Evolutionary conservation across 2,888 invertebrate genomes (phyloP).

Genomic region (Allacma fusca): DNA sequence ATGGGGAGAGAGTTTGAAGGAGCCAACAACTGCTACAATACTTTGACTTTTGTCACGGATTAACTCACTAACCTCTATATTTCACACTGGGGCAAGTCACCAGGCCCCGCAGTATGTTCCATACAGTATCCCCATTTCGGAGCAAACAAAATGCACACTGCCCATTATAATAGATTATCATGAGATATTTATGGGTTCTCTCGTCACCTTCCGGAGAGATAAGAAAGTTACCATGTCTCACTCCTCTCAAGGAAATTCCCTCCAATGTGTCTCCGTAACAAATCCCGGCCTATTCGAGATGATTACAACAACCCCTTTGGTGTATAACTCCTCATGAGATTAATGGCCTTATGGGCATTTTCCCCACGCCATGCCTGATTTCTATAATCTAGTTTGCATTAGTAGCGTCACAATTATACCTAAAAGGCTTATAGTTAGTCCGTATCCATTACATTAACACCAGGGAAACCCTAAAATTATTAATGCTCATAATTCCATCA

Average conservation of each 20-base stretch:
- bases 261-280: too few species aligned
- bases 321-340: not conserved
- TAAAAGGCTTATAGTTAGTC: not conserved
- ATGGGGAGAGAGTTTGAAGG: too few species aligned
- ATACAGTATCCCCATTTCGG: not conserved
- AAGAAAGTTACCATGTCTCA: not conserved
- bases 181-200: slow-evolving; percentile 53
- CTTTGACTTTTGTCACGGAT: slow-evolving; percentile 14
- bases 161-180: slow-evolving; percentile 50
- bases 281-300: not conserved
- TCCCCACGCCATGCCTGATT: slow-evolving; percentile 26
- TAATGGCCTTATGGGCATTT: not conserved
- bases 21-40: not conserved
- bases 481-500: too few species aligned
- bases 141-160: not conserved
- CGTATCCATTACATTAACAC: too few species aligned
- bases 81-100: not conserved
- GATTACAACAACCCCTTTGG: not conserved
- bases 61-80: slow-evolving; percentile 8
- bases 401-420: not conserved
- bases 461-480: too few species aligned
- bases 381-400: slow-evolving; percentile 23
- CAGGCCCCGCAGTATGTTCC: not conserved
- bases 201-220: slow-evolving; percentile 35
- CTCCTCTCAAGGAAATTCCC: not conserved